Conservation (phyloP, 2,113 vertebrate species). For the Cnemophilus loriae region DNA sequence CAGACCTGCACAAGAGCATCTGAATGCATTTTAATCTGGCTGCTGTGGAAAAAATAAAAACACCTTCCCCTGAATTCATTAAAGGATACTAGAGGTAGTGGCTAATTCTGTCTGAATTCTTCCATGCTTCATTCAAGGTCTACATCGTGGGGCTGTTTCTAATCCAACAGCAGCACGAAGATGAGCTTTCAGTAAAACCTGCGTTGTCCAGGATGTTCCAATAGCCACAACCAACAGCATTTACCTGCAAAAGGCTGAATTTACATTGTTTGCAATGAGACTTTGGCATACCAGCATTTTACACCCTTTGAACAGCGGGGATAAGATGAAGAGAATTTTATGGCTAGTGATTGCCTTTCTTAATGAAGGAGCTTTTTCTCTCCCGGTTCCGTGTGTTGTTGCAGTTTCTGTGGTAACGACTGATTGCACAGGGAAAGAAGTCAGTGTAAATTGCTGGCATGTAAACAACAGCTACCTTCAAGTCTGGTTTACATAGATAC, state of each 20-base stretch:
- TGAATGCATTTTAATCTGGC: not conserved
- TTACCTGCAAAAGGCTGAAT: not conserved
- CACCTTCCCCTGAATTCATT: not conserved
- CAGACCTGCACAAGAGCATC: not conserved
- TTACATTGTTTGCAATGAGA: not conserved
- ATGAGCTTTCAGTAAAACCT: not conserved
- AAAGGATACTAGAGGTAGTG: not conserved
- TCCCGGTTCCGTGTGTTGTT: not conserved
- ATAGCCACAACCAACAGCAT: not conserved
- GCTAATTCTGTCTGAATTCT: not conserved
- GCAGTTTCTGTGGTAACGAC: constrained; percentile 54
- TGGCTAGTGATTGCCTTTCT: not conserved
- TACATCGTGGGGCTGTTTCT: not conserved
- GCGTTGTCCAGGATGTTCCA: not conserved
- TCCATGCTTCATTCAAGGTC: not conserved
- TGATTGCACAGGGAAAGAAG: not conserved
- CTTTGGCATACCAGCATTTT: not conserved
- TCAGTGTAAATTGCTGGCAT: not conserved
- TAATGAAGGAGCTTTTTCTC: constrained; percentile 29
- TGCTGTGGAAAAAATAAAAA: not conserved
- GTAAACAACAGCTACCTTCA: not conserved
- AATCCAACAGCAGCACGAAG: not conserved
- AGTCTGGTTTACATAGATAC: not conserved
- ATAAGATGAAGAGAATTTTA: not conserved
- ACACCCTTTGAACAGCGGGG: not conserved